A percentile compares a stretch with the other conserved stretches of the same genome.
These are phyloP conservation scores for Blastobasis lacticolella DNA, from an alignment of 2,888 invertebrate species.

Conservation along the genomic window DNA sequence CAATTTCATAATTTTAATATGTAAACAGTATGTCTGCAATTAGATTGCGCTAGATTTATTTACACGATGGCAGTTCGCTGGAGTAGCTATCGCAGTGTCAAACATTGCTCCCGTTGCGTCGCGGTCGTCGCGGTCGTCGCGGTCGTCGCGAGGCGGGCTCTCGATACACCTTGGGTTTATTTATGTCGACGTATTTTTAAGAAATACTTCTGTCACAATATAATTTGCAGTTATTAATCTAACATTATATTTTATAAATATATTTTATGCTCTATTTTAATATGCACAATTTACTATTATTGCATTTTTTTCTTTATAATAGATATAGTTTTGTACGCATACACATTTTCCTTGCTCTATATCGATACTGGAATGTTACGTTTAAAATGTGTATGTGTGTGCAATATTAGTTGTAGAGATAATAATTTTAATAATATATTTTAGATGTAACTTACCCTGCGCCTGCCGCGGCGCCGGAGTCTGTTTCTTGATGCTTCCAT, in stretches of 20 bases:
- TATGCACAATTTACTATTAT: slow-evolving; percentile 69
- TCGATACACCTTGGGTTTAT: slow-evolving; percentile 12
- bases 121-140: too few species aligned
- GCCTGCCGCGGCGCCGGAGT: slow-evolving; percentile 22
- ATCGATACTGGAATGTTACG: slow-evolving; percentile 42
- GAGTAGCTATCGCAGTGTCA: slow-evolving; percentile 42
- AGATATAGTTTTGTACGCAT: slow-evolving; percentile 68
- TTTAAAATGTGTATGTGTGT: slow-evolving; percentile 73
- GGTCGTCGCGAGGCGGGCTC: too few species aligned
- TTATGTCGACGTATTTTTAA: slow-evolving; percentile 48
- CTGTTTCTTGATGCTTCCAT: slow-evolving; percentile 47
- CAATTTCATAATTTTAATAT: slow-evolving; percentile 29
- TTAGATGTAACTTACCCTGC: slow-evolving; percentile 43
- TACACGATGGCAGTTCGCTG: slow-evolving; percentile 29
- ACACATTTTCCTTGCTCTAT: slow-evolving; percentile 59
- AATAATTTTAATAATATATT: slow-evolving; percentile 55
- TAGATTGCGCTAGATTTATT: slow-evolving; percentile 67
- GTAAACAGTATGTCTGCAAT: slow-evolving; percentile 49
- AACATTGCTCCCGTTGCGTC: slow-evolving; percentile 44
- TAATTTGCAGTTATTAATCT: slow-evolving; percentile 64
- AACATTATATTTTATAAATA: slow-evolving; percentile 68
- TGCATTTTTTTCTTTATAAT: slow-evolving; percentile 46
- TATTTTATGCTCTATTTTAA: slow-evolving; percentile 68
- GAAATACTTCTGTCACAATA: slow-evolving; percentile 43
- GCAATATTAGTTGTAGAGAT: slow-evolving; percentile 70